A percentile compares a stretch with the other conserved stretches of the same genome.
These are phyloP conservation scores for Tetragonula clypearis DNA, from an alignment of 1,140 invertebrate species.

Conservation along the genomic window DNA sequence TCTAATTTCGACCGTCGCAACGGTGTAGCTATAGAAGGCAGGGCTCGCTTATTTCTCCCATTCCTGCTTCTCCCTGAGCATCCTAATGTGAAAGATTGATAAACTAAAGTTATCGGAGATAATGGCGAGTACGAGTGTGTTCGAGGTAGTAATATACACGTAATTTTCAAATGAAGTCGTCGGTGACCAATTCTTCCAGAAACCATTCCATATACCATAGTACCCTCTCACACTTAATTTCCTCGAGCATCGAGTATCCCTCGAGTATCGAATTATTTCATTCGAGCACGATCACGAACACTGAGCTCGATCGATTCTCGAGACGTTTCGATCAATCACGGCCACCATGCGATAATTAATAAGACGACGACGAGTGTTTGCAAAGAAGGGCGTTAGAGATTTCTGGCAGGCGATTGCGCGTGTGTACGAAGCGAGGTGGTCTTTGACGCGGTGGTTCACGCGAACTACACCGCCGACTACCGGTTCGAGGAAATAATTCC, in stretches of 20 bases:
- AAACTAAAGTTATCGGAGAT: too few species aligned
- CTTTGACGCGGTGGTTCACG: conserved; percentile 11
- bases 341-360: not conserved
- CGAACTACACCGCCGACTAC: not conserved
- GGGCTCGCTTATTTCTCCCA: too few species aligned
- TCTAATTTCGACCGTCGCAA: too few species aligned
- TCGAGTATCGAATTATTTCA: not conserved
- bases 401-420: conserved; percentile 1
- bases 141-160: too few species aligned
- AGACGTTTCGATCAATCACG: not conserved
- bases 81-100: too few species aligned
- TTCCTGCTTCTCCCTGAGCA: too few species aligned
- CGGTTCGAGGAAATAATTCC: conserved; percentile 19
- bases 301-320: not conserved
- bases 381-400: not conserved
- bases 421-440: not conserved
- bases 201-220: not conserved
- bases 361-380: conserved; percentile 7
- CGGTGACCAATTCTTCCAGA: too few species aligned
- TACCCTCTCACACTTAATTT: not conserved
- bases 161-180: too few species aligned
- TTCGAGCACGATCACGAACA: too few species aligned
- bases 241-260: too few species aligned
- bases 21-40: too few species aligned
- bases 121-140: too few species aligned